phyloP scores from a whole-genome alignment of 2,797 vertebrate species.

The Hydrolagus colliei region DNA sequence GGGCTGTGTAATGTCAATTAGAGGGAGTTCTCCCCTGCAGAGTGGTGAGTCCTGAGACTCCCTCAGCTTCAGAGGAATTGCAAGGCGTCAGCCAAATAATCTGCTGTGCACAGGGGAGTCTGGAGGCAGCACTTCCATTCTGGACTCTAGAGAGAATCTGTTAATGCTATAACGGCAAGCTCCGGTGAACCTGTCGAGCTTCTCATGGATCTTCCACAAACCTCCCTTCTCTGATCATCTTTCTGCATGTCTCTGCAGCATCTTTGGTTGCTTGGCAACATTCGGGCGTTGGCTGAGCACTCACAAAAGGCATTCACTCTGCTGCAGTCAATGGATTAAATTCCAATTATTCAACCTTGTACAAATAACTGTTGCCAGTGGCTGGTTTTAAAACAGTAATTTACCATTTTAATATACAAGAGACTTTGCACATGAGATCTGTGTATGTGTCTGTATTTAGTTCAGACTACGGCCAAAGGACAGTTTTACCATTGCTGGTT shows the following conservation, averaged over 20 bases:
- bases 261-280: conserved; percentile 9
- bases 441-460: not conserved
- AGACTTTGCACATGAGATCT: not conserved
- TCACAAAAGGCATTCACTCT: not conserved
- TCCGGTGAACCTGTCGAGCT: not conserved
- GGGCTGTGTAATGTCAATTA: too few species aligned
- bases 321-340: not conserved
- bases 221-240: not conserved
- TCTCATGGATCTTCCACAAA: not conserved
- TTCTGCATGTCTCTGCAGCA: not conserved
- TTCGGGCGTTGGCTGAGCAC: not conserved
- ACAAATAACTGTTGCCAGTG: too few species aligned
- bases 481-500: not conserved
- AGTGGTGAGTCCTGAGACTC: too few species aligned
- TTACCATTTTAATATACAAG: too few species aligned
- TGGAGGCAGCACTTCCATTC: too few species aligned
- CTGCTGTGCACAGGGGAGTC: too few species aligned
- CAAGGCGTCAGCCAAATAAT: too few species aligned
- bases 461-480: not conserved
- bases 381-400: too few species aligned
- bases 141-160: not conserved
- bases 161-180: not conserved
- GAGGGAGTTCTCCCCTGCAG: too few species aligned
- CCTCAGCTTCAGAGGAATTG: too few species aligned
- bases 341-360: not conserved